phyloP scores from a whole-genome alignment of 1,140 invertebrate genomes.

The Platyura marginata region DNA sequence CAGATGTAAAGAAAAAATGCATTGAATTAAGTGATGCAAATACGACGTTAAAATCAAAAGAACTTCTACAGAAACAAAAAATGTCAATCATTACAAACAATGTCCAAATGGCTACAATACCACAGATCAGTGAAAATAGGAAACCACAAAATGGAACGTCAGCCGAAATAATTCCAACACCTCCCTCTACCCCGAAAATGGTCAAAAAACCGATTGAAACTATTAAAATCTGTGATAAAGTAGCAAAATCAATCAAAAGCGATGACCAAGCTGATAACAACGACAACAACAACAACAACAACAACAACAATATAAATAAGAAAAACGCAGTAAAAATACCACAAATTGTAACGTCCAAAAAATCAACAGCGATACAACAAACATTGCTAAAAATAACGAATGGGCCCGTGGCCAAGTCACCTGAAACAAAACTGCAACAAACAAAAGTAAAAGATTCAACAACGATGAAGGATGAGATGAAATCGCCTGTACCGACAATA shows the following conservation, averaged over 20 bases:
- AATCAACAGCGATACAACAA: background rate
- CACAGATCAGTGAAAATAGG: no score
- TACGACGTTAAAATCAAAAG: no score
- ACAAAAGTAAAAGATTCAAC: background rate
- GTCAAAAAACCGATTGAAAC: no score
- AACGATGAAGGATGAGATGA: background rate
- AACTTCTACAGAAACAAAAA: no score
- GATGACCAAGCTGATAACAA: background rate
- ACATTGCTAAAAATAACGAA: slow-evolving; percentile 18
- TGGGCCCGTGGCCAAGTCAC: slow-evolving; percentile 24
- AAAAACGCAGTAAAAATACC: background rate
- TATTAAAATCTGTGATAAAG: no score
- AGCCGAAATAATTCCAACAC: no score
- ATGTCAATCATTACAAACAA: no score
- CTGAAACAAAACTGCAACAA: slow-evolving; percentile 11
- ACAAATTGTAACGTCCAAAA: slow-evolving; percentile 2
- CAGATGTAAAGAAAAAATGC: no score
- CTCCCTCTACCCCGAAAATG: no score
- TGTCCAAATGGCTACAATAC: no score
- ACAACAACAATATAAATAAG: background rate
- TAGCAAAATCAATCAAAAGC: slow-evolving; percentile 1
- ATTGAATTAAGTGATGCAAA: no score
- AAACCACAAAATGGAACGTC: no score
- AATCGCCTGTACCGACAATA: background rate
- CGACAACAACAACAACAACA: slow-evolving; percentile 2